Evolutionary conservation across 2,888 invertebrate genomes (phyloP), one percentile per base, ranked within the genome.

Genomic region (Morinoia aosen): DNA sequence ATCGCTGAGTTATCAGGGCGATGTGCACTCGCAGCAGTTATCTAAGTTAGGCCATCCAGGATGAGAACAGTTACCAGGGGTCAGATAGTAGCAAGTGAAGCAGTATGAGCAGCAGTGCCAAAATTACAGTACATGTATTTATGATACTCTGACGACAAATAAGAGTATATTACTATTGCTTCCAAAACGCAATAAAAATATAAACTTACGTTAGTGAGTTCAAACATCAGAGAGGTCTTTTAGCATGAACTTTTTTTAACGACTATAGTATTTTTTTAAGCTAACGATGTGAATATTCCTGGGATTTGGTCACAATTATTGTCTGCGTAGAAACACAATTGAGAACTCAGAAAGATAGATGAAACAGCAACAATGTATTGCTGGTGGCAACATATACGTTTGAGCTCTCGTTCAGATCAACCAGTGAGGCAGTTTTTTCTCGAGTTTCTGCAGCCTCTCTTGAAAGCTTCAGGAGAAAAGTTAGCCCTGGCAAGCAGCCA

Each of bases 381-480:
- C 93, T 93, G 19, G n/a, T 57, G 57, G 57, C 93, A 93, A 56
- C 58, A 93, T 33, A 76, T 76, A 93, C 56, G 57, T 93, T 93
- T 93, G n/a, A 93, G 57, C n/a, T 93, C 48, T 57, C 48, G 58
- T 57, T 57, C 93, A 57, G 25, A 93, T 93, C 93, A 93, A 93
- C 93, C 93, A 57, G 58, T 19, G 57, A 93, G 57, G 25, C 39
- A 93, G 93, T 57, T 93, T 93, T 90, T 93, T 93, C 48, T 93
- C 90, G 39, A 56, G 56, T 93, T 93, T 57, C 93, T 56, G 57
- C 93, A 48, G 93, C 93, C 48, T 57, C 57, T 93, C 93, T 93
- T 93, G 93, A 93, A 93, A 93, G 93, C 93, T 93, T 93, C 93
- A 93, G 57, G 93, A 93, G 93, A 93, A 93, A 93, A 93, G 93